Evolutionary conservation across 2,113 vertebrate species (phyloP).

Genomic region (Lanius ludovicianus): DNA sequence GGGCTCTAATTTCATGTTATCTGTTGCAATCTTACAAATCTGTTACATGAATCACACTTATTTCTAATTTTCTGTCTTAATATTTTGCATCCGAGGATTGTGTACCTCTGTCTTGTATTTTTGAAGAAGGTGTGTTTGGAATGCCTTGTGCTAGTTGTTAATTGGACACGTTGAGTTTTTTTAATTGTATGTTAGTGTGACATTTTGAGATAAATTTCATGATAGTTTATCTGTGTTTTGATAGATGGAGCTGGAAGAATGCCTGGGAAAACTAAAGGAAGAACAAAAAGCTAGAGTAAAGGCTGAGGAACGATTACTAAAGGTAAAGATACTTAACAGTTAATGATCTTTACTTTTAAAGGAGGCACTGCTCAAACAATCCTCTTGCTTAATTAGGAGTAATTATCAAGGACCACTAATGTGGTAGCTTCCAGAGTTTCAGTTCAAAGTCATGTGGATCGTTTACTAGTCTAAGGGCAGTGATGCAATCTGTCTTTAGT

Average conservation of each 20-base stretch:
- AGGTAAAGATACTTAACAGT: constrained; percentile 74
- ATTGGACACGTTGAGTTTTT: not conserved
- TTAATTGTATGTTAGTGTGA: not conserved
- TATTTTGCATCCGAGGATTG: not conserved
- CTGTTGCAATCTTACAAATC: not conserved
- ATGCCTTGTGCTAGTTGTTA: not conserved
- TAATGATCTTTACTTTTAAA: not conserved
- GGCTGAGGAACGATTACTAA: constrained; percentile 80
- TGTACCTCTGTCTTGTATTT: not conserved
- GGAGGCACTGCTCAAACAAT: not conserved
- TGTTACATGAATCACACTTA: not conserved
- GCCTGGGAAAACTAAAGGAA: constrained; percentile 80
- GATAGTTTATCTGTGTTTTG: not conserved
- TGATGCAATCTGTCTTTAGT: constrained; percentile 23
- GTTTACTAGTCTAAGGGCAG: not conserved
- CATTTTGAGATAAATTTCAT: not conserved
- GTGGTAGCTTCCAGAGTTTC: not conserved
- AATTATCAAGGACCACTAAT: not conserved
- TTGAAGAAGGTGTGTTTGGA: not conserved
- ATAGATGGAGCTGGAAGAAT: constrained; percentile 87
- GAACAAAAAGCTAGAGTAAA: constrained; percentile 84
- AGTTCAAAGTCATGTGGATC: constrained; percentile 4
- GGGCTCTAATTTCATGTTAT: not conserved
- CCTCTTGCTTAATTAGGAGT: not conserved
- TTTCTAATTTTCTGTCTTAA: not conserved